These are phyloP conservation scores for Aplysia californica DNA, from an alignment of 1,140 invertebrate genomes.

Conservation along the genomic window DNA sequence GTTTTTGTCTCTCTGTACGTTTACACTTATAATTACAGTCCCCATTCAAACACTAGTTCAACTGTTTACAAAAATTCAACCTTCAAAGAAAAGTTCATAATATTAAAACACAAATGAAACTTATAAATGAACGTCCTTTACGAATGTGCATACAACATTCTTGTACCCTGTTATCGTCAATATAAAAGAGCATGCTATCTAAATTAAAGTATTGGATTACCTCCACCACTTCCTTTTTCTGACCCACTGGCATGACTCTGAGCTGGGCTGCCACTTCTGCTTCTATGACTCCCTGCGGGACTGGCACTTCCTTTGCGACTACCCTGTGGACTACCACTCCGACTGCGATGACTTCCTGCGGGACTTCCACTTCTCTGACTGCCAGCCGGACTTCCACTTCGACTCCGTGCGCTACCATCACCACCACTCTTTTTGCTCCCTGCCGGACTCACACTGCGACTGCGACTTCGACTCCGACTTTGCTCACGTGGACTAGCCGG, in stretches of 20 bases:
- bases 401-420: conserved; percentile 6
- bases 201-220: background rate
- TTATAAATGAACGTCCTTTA: too few species aligned
- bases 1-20: too few species aligned
- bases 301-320: conserved; percentile 11
- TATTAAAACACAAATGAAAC: too few species aligned
- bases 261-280: conserved; percentile 22
- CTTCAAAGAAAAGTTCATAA: too few species aligned
- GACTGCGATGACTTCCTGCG: conserved; percentile 5
- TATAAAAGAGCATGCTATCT: background rate
- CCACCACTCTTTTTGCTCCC: conserved; percentile 29
- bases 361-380: conserved; percentile 20
- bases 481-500: too few species aligned
- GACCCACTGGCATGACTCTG: background rate
- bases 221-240: background rate
- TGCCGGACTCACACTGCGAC: conserved; percentile 32
- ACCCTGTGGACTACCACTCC: conserved; percentile 1
- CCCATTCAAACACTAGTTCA: too few species aligned
- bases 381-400: conserved; percentile 26
- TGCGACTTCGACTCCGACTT: conserved; percentile 31
- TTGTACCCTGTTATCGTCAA: background rate
- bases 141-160: background rate
- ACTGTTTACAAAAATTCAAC: too few species aligned
- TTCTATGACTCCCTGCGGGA: conserved; percentile 20
- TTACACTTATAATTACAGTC: too few species aligned